Percentiles rank a stretch among this genome's conserved stretches.
These are phyloP conservation scores for Hycleus cichorii DNA, from an alignment of 1,140 invertebrate genomes.

Conservation along the genomic window DNA sequence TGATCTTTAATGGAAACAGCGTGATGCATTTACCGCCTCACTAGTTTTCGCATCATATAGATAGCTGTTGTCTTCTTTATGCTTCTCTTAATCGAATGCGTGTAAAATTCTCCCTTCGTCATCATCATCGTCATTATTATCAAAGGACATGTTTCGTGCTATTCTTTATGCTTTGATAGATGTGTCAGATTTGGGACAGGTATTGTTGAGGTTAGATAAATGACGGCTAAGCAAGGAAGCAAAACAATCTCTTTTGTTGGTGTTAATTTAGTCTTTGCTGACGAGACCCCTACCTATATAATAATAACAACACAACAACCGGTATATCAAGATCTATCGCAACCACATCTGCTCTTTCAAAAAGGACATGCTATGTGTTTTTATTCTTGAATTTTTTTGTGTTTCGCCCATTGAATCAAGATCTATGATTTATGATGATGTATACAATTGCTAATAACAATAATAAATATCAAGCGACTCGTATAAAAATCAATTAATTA, in stretches of 20 bases:
- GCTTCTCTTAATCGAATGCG: slow-evolving; percentile 5
- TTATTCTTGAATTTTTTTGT: background rate
- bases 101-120: slow-evolving; percentile 1
- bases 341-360: slow-evolving; percentile 13
- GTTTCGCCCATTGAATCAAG: too few relatives aligned
- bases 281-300: slow-evolving; percentile 9
- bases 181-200: slow-evolving; percentile 49
- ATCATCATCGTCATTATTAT: background rate
- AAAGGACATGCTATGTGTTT: slow-evolving; percentile 4
- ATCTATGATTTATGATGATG: too few relatives aligned
- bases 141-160: slow-evolving; percentile 1
- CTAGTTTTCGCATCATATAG: too few relatives aligned
- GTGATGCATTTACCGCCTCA: too few relatives aligned
- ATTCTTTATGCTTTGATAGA: slow-evolving; percentile 47
- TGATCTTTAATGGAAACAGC: too few relatives aligned
- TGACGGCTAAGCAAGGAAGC: slow-evolving; percentile 47
- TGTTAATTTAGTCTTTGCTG: slow-evolving; percentile 37
- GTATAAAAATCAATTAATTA: too few relatives aligned
- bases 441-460: too few relatives aligned
- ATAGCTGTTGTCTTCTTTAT: slow-evolving; percentile 3
- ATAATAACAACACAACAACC: slow-evolving; percentile 1
- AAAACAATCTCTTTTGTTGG: slow-evolving; percentile 50
- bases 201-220: slow-evolving; percentile 49
- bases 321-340: slow-evolving; percentile 14
- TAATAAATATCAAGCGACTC: too few relatives aligned